Percentiles rank a stretch among this genome's conserved stretches.
These are phyloP conservation scores for Penelope pileata DNA, from an alignment of 2,113 vertebrate species.

Conservation along the genomic window DNA sequence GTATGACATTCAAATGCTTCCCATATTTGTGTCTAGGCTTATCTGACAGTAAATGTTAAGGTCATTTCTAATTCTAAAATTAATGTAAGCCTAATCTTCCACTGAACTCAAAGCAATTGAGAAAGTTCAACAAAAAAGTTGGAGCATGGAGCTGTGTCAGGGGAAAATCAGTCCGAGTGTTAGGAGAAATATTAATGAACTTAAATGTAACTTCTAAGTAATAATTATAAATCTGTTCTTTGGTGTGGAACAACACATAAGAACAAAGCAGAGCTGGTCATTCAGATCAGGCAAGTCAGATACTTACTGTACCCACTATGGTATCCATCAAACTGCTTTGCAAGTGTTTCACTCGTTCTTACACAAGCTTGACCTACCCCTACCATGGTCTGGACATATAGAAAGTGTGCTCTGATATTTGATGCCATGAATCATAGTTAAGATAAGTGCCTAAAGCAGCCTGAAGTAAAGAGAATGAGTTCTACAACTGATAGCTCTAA, in stretches of 20 bases:
- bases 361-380: background rate
- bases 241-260: background rate
- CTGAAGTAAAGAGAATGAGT: fast-evolving
- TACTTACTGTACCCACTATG: background rate
- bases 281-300: background rate
- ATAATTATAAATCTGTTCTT: background rate
- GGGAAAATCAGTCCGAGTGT: background rate
- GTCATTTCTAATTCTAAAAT: background rate
- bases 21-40: background rate
- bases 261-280: background rate
- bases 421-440: fast-evolving
- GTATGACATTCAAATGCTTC: background rate
- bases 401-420: background rate
- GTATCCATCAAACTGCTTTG: background rate
- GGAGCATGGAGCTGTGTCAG: too few relatives aligned
- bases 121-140: background rate
- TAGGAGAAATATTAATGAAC: background rate
- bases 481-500: fast-evolving
- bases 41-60: background rate
- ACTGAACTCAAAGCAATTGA: background rate
- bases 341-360: background rate
- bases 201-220: background rate
- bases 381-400: fast-evolving
- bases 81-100: background rate
- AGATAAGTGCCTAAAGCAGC: background rate